Evolutionary conservation across 92 coral and sea anemone genomes (phyloP).

Genomic region (Nematostella vectensis): DNA sequence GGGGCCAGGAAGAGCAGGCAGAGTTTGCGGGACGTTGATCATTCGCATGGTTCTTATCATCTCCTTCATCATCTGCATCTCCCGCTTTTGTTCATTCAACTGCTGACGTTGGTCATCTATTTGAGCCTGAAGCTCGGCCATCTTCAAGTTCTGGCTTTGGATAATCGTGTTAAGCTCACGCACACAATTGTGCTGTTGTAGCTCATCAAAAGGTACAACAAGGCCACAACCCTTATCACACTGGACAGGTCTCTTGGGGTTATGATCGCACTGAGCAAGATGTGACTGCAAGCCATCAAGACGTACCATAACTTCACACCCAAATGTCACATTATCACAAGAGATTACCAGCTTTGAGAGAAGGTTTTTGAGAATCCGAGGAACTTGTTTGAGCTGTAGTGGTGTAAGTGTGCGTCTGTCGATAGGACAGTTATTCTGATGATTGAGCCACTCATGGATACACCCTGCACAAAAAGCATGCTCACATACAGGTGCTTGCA

Average conservation of each 20-base stretch:
- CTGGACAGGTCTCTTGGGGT: slow-evolving; percentile 77
- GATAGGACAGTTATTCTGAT: slow-evolving; percentile 76
- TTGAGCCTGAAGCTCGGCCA: slow-evolving; percentile 81
- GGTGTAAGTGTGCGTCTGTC: slow-evolving; percentile 72
- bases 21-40: slow-evolving; percentile 57
- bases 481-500: slow-evolving; percentile 84
- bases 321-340: slow-evolving; percentile 78
- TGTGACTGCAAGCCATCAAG: slow-evolving; percentile 69
- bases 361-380: slow-evolving; percentile 76
- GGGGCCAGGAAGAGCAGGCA: slow-evolving; percentile 48
- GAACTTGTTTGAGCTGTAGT: slow-evolving; percentile 73
- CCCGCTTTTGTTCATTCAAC: slow-evolving; percentile 78
- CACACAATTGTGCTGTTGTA: slow-evolving; percentile 78
- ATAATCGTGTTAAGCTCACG: slow-evolving; percentile 66
- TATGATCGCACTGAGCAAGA: slow-evolving; percentile 77
- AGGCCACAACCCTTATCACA: slow-evolving; percentile 87
- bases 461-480: slow-evolving; percentile 94
- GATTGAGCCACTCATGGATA: slow-evolving; percentile 86
- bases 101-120: slow-evolving; percentile 85
- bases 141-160: slow-evolving; percentile 72
- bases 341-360: slow-evolving; percentile 66
- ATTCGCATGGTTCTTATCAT: slow-evolving; percentile 80
- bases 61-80: slow-evolving; percentile 76
- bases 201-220: slow-evolving; percentile 84
- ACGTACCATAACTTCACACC: slow-evolving; percentile 69